A percentile compares a stretch with the other conserved stretches of the same genome.
phyloP scores from a whole-genome alignment of 2,888 invertebrate genomes.

The Dastarcus helophoroides region DNA sequence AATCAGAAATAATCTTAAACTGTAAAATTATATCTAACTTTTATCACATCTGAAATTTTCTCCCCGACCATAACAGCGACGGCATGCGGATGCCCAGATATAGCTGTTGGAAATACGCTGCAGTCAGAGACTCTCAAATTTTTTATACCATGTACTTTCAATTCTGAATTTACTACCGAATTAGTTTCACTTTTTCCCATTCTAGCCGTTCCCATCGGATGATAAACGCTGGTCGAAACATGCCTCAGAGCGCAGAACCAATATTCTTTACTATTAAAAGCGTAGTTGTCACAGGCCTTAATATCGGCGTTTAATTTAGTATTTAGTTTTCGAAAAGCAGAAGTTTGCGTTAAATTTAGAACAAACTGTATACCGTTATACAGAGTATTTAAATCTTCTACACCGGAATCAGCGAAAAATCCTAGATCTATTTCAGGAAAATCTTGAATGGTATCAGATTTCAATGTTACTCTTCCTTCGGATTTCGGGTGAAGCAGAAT shows the following conservation, averaged over 20 bases:
- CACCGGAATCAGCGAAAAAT: constrained; percentile 16
- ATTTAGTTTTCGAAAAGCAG: constrained; percentile 47
- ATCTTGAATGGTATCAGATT: constrained; percentile 21
- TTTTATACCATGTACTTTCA: constrained; percentile 47
- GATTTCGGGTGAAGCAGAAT: constrained; percentile 22
- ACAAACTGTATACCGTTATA: constrained; percentile 43
- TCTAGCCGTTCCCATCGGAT: constrained; percentile 54
- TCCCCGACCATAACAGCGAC: constrained; percentile 58
- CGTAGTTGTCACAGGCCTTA: constrained; percentile 35
- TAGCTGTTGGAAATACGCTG: constrained; percentile 50
- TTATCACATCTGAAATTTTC: constrained; percentile 54
- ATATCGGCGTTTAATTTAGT: background rate
- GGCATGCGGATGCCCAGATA: constrained; percentile 55
- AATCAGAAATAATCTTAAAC: constrained; percentile 1
- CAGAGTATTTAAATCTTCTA: constrained; percentile 52
- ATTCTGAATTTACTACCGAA: constrained; percentile 50
- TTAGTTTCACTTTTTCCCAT: constrained; percentile 51
- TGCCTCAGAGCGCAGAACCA: constrained; percentile 50
- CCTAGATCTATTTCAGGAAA: constrained; percentile 23
- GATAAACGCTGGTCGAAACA: constrained; percentile 50
- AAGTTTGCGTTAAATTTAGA: constrained; percentile 30
- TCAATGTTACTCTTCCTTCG: constrained; percentile 19
- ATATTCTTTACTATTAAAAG: constrained; percentile 49
- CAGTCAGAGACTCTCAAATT: constrained; percentile 52
- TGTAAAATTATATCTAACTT: constrained; percentile 23